Base-by-base conservation (phyloP, 2,797 vertebrate genomes). In the Cyclura pinguis region DNA sequence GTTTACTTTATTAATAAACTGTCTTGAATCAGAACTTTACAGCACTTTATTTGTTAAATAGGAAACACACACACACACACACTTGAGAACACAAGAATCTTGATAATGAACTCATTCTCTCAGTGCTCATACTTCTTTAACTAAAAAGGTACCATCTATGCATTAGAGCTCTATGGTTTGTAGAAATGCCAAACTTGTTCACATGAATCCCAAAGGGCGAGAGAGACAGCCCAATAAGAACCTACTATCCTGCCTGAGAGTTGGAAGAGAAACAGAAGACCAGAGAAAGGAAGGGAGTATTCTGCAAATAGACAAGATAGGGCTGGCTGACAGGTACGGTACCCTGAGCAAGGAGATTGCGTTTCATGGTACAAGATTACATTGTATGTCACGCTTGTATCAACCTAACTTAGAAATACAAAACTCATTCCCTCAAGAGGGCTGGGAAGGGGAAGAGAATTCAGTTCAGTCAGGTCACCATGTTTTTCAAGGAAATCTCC, bases 231-330 rank as follows among this genome's bases (percentile, higher is more conserved):
- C 52, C 14, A n/a, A 5, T n/a, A 6, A 81, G 55, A 32, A 81
- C 0, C 0, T 3, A 35, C 6, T 16, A 81, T 18, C 5, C 7
- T 20, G 1, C 18, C 52, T 52, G 72, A 13, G 4, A 16, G 16
- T n/a, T 73, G 32, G 8, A 29, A 1, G 24, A 42, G 22, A 1
- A 52, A 80, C 29, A 29, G 29, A 80, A 80, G 35, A 55, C 29
- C 2, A n/a, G 13, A 55, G 29, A 7, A 29, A 22, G 80, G n/a
- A 82, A 59, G 24, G n/a, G 52, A 59, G 50, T 24, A 35, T n/a
- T 52, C 55, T 82, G 55, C 18, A 24, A 82, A 76, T 35, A 13
- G n/a, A n/a, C 16, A 59, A 6, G 59, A 62, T 4, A 20, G 59
- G 59, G 59, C 18, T 62, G 59, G 18, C 59, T 7, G n/a, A 20